Percentiles rank a stretch among this genome's conserved stretches.
These are phyloP conservation scores for Chrysolina americana DNA, from an alignment of 2,888 invertebrate genomes.

Conservation along the genomic window DNA sequence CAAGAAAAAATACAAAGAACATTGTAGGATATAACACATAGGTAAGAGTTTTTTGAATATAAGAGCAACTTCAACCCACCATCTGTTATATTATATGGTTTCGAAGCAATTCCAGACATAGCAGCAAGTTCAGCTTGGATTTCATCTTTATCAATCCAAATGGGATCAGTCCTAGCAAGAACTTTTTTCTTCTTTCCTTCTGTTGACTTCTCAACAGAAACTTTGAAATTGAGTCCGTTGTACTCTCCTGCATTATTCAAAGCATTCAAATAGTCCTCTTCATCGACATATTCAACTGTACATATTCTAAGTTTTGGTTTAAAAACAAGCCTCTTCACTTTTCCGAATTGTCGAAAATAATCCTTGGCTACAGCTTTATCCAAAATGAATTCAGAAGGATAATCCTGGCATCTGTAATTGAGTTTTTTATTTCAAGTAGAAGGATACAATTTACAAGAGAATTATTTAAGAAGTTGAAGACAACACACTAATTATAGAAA, in stretches of 20 bases:
- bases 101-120: conserved; percentile 69
- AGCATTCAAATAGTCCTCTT: conserved; percentile 74
- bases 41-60: no score
- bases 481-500: no score
- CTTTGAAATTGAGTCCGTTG: conserved; percentile 74
- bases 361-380: conserved; percentile 75
- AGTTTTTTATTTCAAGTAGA: neutral
- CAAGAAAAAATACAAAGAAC: no score
- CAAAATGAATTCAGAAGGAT: conserved; percentile 77
- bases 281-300: conserved; percentile 79
- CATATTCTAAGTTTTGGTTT: conserved; percentile 78
- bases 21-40: no score
- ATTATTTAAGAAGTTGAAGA: no score
- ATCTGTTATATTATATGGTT: conserved; percentile 37
- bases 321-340: conserved; percentile 77
- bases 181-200: conserved; percentile 49
- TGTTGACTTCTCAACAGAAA: conserved; percentile 33
- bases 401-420: conserved; percentile 73
- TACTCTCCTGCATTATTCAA: conserved; percentile 75
- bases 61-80: conserved; percentile 26
- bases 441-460: no score
- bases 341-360: conserved; percentile 82
- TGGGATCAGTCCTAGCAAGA: conserved; percentile 69
- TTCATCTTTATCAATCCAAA: conserved; percentile 77
- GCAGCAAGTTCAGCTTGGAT: conserved; percentile 80